Evolutionary conservation across 2,888 invertebrate genomes (phyloP).

Genomic region (Smittia aterrima): DNA sequence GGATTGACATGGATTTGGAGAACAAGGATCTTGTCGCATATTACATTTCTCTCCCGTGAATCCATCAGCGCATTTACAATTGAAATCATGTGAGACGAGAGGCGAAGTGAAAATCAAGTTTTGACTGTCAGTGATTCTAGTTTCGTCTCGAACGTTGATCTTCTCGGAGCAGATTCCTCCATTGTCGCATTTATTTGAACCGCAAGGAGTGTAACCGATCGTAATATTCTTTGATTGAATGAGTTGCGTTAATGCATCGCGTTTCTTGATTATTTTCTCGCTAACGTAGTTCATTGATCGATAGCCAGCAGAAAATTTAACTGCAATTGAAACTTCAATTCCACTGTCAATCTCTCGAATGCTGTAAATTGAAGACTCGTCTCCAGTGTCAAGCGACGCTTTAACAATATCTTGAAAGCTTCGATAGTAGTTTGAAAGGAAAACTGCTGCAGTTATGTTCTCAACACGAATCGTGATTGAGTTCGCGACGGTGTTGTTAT

Average conservation of each 20-base stretch:
- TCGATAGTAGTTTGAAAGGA: constrained; percentile 74
- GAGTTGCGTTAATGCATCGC: constrained; percentile 62
- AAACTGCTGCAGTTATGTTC: constrained; percentile 70
- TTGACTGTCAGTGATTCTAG: constrained; percentile 77
- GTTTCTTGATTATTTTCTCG: constrained; percentile 65
- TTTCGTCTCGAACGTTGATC: constrained; percentile 65
- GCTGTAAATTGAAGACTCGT: constrained; percentile 69
- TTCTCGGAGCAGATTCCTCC: constrained; percentile 73
- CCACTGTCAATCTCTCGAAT: constrained; percentile 66
- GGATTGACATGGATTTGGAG: constrained; percentile 82
- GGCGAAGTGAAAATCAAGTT: constrained; percentile 81
- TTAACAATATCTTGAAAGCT: constrained; percentile 70
- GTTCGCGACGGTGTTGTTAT: constrained; percentile 78
- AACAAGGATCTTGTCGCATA: constrained; percentile 85
- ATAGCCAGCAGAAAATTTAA: constrained; percentile 60
- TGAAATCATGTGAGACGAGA: constrained; percentile 70
- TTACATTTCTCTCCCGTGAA: constrained; percentile 82
- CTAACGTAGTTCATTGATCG: constrained; percentile 64
- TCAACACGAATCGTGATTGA: constrained; percentile 74
- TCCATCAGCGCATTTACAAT: constrained; percentile 78
- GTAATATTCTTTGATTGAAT: constrained; percentile 62
- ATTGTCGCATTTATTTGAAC: constrained; percentile 70
- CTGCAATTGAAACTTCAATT: constrained; percentile 71
- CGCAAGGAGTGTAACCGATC: constrained; percentile 78
- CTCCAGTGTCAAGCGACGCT: constrained; percentile 62